Base-by-base conservation (phyloP, 2,797 vertebrate genomes). In the Echiichthys vipera region DNA sequence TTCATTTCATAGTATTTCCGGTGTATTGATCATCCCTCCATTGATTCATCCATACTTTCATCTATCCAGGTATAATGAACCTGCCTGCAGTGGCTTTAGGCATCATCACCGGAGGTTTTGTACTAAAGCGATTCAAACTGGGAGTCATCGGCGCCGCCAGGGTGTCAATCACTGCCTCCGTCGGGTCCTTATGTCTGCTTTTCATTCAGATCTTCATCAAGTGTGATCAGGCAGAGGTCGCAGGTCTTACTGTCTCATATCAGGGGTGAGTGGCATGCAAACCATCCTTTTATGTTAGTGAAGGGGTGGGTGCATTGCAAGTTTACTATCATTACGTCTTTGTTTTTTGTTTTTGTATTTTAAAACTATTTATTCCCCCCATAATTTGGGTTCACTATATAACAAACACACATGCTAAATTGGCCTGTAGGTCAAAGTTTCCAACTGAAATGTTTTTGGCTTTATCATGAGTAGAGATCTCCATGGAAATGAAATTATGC, bases 31-130 rank as follows among this genome's bases (percentile, higher is more conserved):
- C 2, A n/a, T 17, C 5, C 2, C 34, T 49, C 27, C 15, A 15
- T 36, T 17, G 5, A 22, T 57, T n/a, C 13, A 20, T 66, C 15
- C 7, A 18, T 65, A 32, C 2, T 17, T 74, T 2, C 29, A 13
- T 40, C 51, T 55, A 54, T 36, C 29, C 77, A 99, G 98, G 98
- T 46, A 90, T 95, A 14, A 92, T 98, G 85, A 98, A 97, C 83
- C 93, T 99, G 50, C 98, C 98, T 34, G 98, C 97, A 0, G 96
- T 99, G 17, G 97, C 96, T 6, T 75, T 99, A 78, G 98, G 98
- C 49, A 95, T 99, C 85, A 96, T 99, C 84, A 94, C 94, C 0
- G 98, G 98, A 12, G 97, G 97, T 0, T 91, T 96, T 37, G 51
- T 97, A 12, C 94, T 99, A 93, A 99, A 99, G 83, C 96, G 91